Evolutionary conservation across 1,140 invertebrate species (phyloP).

Genomic region (Bursaphelenchus mucronatus): DNA sequence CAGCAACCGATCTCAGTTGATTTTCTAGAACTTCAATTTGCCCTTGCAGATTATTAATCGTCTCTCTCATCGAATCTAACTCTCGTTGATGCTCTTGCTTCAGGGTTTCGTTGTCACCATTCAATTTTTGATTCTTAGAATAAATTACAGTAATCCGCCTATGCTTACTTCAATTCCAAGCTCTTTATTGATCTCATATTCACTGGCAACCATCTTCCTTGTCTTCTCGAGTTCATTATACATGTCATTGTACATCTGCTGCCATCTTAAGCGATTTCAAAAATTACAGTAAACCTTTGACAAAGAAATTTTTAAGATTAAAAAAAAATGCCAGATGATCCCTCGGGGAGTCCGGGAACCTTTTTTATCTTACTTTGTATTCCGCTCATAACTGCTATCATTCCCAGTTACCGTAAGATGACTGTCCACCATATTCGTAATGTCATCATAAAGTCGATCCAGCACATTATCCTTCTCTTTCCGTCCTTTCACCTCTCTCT

Average conservation of each 20-base stretch:
- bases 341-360: background rate
- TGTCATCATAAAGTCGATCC: constrained; percentile 49
- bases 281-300: constrained; percentile 16
- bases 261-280: constrained; percentile 40
- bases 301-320: background rate
- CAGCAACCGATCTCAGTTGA: constrained; percentile 29
- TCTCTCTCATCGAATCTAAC: constrained; percentile 34
- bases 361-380: constrained; percentile 17
- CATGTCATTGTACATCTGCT: constrained; percentile 56
- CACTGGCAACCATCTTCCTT: constrained; percentile 45
- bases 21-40: constrained; percentile 42
- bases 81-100: constrained; percentile 36
- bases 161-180: constrained; percentile 46
- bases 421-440: constrained; percentile 44
- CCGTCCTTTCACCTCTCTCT: background rate
- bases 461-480: no score
- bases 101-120: constrained; percentile 32
- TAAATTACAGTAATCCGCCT: constrained; percentile 14
- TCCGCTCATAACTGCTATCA: background rate
- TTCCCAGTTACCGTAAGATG: constrained; percentile 8
- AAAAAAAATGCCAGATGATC: no score
- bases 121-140: constrained; percentile 38
- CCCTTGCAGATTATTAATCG: constrained; percentile 23
- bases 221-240: constrained; percentile 56
- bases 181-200: constrained; percentile 51